phyloP scores from a whole-genome alignment of 1,140 invertebrate genomes.

The Carposina sasakii region DNA sequence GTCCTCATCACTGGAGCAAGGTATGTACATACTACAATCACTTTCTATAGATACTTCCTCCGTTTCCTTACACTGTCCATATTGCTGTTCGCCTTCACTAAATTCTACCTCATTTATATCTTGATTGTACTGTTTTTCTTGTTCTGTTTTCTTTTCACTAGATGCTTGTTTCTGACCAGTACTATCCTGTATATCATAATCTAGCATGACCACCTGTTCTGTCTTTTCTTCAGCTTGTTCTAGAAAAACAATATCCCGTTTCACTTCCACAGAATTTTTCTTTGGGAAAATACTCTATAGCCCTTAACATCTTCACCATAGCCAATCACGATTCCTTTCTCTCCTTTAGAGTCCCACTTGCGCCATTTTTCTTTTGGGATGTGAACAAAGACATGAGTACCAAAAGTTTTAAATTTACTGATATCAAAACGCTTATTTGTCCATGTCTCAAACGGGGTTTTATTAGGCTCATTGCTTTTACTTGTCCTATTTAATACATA shows the following conservation, averaged over 20 bases:
- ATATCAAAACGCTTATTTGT: constrained; percentile 30
- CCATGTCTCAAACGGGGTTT: constrained; percentile 52
- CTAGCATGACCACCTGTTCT: no score
- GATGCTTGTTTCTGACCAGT: no score
- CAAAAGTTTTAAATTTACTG: constrained; percentile 41
- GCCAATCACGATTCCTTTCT: constrained; percentile 46
- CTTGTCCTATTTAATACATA: constrained; percentile 54
- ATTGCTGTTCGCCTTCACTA: no score
- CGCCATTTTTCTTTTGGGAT: constrained; percentile 44
- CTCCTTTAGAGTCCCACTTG: constrained; percentile 50
- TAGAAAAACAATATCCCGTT: constrained; percentile 34
- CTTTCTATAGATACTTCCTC: no score
- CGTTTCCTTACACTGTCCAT: no score
- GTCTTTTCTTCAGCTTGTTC: no score
- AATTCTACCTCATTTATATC: no score
- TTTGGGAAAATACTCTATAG: constrained; percentile 33
- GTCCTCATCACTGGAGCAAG: constrained; percentile 21
- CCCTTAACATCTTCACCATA: constrained; percentile 47
- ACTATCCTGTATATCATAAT: no score
- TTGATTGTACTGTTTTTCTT: constrained; percentile 11
- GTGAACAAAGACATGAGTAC: constrained; percentile 38
- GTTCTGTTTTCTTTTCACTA: constrained; percentile 12
- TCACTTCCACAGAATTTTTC: constrained; percentile 22
- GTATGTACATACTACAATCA: constrained; percentile 19
- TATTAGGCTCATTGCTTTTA: constrained; percentile 30